Base-by-base conservation (phyloP, 2,888 invertebrate genomes). In the Zele albiditarsus region DNA sequence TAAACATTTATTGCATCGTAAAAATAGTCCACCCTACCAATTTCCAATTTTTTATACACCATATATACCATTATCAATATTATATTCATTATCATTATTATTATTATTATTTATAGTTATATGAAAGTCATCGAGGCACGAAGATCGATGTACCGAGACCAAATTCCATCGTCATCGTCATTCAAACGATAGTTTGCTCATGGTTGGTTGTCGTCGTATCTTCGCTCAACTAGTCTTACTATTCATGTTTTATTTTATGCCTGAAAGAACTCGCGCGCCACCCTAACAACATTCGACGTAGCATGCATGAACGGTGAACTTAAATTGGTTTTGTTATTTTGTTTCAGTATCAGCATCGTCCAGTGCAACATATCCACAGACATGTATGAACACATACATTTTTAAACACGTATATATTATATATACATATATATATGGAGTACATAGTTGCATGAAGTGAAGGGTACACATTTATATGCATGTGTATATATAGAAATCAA, bases 291-390 rank as follows among this genome's bases (percentile, higher is more conserved):
- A 23, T 16, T 23, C 77, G 82, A 49, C 73, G 81, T 80, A 77
- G 81, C 82, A 82, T 85, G 85, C 84, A 82, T 85, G 83, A 85
- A 84, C 82, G 79, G 75, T 77, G 74, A 63, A 65, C 81, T 79
- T 75, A 67, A 79, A 79, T 78, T 77, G 79, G 79, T 84, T 84
- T 85, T 82, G 84, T 83, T 85, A 84, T 84, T 84, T 82, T 82
- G 82, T 68, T 72, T 49, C 31, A 53, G 20, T 46, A 46, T 53
- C 53, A 53, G 8, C 53, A 53, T 6, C 53, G n/a, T 1, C 3
- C 16, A n/a, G n/a, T 4, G 31, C 31, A 6, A 31, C n/a, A 53
- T 53, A 20, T 8, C 20, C 6, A 6, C 53, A n/a, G 1, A 53
- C 8, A 10, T 74, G 73, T 63, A 27, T 53, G 67, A 68, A 70